phyloP scores from a whole-genome alignment of 2,113 vertebrate species.

The Pionites leucogaster region DNA sequence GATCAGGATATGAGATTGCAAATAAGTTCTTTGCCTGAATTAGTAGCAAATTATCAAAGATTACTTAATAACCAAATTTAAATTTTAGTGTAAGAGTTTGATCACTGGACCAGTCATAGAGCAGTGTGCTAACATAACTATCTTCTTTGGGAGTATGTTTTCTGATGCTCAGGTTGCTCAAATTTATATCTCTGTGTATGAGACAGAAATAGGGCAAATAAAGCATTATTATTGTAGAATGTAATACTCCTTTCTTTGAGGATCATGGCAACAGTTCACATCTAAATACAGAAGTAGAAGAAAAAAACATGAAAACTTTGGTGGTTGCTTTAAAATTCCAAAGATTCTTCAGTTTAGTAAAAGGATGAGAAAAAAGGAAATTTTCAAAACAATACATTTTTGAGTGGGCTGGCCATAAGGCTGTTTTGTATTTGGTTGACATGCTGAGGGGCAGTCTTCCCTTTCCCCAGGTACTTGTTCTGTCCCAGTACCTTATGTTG shows the following conservation, averaged over 20 bases:
- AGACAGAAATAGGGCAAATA: not conserved
- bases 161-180: not conserved
- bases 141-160: not conserved
- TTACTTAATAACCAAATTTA: not conserved
- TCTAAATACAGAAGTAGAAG: not conserved
- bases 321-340: not conserved
- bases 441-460: not conserved
- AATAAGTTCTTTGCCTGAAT: not conserved
- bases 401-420: not conserved
- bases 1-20: not conserved
- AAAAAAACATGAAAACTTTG: not conserved
- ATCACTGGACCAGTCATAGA: not conserved
- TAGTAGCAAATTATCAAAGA: not conserved
- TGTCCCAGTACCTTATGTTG: not conserved
- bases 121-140: not conserved
- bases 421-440: not conserved
- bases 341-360: not conserved
- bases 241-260: not conserved
- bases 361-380: not conserved
- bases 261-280: not conserved
- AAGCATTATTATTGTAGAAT: not conserved
- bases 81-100: not conserved
- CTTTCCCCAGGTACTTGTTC: not conserved
- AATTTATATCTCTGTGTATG: not conserved
- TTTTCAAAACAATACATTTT: not conserved